Evolutionary conservation across 2,888 invertebrate species (phyloP).

Genomic region (Yponomeuta sedellus): DNA sequence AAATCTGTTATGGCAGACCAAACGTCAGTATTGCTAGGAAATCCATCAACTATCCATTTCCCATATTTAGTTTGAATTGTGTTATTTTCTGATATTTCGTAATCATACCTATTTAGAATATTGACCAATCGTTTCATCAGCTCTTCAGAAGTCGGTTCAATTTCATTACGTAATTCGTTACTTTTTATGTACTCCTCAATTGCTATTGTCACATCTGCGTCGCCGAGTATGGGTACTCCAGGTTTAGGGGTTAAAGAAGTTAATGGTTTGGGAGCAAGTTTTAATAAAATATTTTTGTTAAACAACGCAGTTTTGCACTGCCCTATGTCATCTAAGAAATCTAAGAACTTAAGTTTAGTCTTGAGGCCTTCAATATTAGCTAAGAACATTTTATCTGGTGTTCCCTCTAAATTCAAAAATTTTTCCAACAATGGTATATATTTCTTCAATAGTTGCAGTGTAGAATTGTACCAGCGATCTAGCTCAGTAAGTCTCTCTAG

Average conservation of each 20-base stretch:
- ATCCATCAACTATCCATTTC: constrained; percentile 79
- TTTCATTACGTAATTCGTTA: constrained; percentile 58
- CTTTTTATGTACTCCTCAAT: constrained; percentile 47
- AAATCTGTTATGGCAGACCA: constrained; percentile 60
- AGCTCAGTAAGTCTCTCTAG: constrained; percentile 44
- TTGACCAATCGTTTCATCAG: constrained; percentile 24
- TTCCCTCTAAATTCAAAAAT: background rate
- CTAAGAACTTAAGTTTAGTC: constrained; percentile 30
- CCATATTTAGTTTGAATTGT: constrained; percentile 41
- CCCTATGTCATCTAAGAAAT: constrained; percentile 44
- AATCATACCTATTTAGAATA: background rate
- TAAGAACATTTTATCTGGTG: background rate
- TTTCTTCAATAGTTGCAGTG: constrained; percentile 28
- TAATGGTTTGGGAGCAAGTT: constrained; percentile 57
- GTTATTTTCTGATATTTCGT: background rate
- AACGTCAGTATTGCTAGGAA: constrained; percentile 66
- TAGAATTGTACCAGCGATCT: constrained; percentile 48
- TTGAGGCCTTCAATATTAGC: constrained; percentile 11
- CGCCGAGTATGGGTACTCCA: constrained; percentile 55
- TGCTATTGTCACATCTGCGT: constrained; percentile 59
- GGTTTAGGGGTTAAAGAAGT: constrained; percentile 37
- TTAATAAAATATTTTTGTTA: constrained; percentile 32
- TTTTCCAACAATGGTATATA: constrained; percentile 31
- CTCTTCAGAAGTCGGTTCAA: constrained; percentile 59
- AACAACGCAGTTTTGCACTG: constrained; percentile 36